Evolutionary conservation across 2,113 vertebrate species (phyloP).

Genomic region (Rutilus rutilus): DNA sequence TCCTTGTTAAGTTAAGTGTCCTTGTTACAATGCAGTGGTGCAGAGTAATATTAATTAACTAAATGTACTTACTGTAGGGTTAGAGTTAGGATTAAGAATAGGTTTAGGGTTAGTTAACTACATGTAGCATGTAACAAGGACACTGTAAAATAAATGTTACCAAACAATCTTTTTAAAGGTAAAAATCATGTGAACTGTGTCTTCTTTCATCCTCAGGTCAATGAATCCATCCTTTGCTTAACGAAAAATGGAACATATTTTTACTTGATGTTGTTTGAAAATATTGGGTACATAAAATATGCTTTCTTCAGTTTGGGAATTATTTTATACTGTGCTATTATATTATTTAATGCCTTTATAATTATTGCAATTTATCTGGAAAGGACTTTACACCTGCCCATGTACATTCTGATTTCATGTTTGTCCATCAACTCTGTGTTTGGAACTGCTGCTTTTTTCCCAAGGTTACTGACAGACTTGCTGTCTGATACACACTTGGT

Average conservation of each 20-base stretch:
- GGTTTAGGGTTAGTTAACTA: too few species aligned
- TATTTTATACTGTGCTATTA: not conserved
- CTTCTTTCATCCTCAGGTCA: slow-evolving; percentile 1
- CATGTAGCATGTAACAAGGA: too few species aligned
- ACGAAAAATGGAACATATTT: slow-evolving; percentile 25
- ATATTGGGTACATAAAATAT: slow-evolving; percentile 25
- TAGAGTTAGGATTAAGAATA: too few species aligned
- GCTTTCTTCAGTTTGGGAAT: slow-evolving; percentile 12
- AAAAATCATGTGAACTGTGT: not conserved
- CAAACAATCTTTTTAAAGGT: too few species aligned
- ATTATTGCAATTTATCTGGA: slow-evolving; percentile 20
- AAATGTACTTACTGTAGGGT: too few species aligned
- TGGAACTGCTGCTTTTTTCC: slow-evolving; percentile 72
- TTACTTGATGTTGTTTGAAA: slow-evolving; percentile 41
- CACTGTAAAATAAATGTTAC: too few species aligned
- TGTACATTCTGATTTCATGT: slow-evolving; percentile 75
- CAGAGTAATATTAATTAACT: too few species aligned
- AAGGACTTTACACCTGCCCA: slow-evolving; percentile 62
- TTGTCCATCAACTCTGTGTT: slow-evolving; percentile 74
- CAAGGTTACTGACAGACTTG: slow-evolving; percentile 70
- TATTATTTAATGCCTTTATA: slow-evolving; percentile 19
- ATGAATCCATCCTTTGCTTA: not conserved
- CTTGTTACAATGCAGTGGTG: too few species aligned
- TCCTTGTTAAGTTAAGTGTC: too few species aligned
- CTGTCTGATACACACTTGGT: slow-evolving; percentile 66